Evolutionary conservation across 2,888 invertebrate genomes (phyloP).

Genomic region (Noctua janthe): DNA sequence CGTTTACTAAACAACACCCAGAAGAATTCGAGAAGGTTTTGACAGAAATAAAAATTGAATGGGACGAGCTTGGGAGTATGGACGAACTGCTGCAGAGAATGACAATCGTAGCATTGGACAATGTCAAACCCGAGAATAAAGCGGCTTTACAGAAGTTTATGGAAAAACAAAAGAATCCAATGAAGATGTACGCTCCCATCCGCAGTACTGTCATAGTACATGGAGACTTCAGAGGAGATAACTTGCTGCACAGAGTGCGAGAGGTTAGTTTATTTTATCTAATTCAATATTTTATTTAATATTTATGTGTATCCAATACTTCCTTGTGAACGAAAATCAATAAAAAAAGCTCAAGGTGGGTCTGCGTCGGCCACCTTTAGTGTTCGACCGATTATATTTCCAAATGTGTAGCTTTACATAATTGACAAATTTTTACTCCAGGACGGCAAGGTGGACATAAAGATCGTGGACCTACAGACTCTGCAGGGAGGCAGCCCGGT

Average conservation of each 20-base stretch:
- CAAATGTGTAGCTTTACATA: not conserved
- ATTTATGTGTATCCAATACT: not conserved
- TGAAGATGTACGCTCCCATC: not conserved
- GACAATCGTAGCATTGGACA: not conserved
- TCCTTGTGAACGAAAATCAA: not conserved
- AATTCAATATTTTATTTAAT: not conserved
- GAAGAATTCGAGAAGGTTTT: conserved; percentile 61
- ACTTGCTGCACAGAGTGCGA: conserved; percentile 31
- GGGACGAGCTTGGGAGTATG: not conserved
- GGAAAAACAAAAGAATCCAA: not conserved
- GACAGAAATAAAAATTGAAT: not conserved
- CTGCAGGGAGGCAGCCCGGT: conserved; percentile 74
- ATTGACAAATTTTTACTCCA: not conserved
- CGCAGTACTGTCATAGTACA: conserved; percentile 26
- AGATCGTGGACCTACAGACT: conserved; percentile 81
- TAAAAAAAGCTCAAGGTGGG: not conserved
- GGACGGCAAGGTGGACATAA: conserved; percentile 67
- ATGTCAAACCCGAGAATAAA: not conserved
- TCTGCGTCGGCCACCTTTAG: not conserved
- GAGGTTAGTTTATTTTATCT: not conserved
- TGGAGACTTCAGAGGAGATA: conserved; percentile 29
- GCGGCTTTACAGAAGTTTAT: conserved; percentile 22
- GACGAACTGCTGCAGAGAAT: not conserved
- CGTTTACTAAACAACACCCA: conserved; percentile 69
- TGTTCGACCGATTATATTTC: not conserved